A percentile compares a stretch with the other conserved stretches of the same genome.
Evolutionary conservation across 2,797 vertebrate genomes (phyloP).

Genomic region (Malurus leucopterus): DNA sequence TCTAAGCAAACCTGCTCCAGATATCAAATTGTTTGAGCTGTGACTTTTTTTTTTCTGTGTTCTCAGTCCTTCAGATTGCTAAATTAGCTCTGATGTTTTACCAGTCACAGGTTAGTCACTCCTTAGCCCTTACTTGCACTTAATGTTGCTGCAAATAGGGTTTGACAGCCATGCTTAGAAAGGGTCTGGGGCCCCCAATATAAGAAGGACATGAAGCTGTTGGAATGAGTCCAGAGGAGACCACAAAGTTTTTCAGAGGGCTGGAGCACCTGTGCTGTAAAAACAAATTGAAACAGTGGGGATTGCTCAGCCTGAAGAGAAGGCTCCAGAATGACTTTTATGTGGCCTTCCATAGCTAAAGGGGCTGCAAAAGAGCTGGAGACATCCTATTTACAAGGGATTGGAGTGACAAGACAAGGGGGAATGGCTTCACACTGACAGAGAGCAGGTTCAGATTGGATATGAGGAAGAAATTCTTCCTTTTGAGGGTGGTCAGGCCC

Average conservation of each 20-base stretch:
- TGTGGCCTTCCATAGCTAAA: not conserved
- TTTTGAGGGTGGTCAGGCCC: accelerated
- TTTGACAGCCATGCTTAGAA: not conserved
- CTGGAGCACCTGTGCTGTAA: not conserved
- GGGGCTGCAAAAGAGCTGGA: not conserved
- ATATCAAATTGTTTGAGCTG: not conserved
- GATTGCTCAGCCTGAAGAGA: not conserved
- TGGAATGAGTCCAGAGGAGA: not conserved
- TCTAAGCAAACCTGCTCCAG: not conserved
- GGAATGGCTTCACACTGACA: not conserved
- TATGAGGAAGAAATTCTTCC: accelerated
- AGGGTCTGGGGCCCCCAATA: not conserved
- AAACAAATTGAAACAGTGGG: not conserved
- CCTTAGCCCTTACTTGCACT: not conserved
- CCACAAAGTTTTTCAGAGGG: not conserved
- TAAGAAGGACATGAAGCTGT: not conserved
- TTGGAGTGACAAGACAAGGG: not conserved
- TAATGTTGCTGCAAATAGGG: not conserved
- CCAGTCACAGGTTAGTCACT: not conserved
- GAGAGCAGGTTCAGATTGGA: accelerated
- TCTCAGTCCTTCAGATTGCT: not conserved
- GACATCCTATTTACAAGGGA: not conserved
- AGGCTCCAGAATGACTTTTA: not conserved
- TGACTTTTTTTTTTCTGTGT: not conserved
- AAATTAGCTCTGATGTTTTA: not conserved